Base-by-base conservation (phyloP, 2,797 vertebrate species). In the Hozukius guyotensis region DNA sequence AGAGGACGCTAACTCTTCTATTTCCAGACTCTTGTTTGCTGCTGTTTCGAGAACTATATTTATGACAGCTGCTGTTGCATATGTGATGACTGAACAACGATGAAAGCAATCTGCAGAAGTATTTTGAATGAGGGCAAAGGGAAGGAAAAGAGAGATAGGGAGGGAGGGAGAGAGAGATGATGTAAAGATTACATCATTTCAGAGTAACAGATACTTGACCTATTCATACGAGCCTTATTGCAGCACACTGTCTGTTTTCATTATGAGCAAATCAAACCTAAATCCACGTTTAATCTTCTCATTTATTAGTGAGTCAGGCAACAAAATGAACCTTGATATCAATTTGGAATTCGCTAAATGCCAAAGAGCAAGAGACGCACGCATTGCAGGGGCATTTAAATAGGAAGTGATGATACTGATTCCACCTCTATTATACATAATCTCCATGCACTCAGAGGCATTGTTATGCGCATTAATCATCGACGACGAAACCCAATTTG, bases 41-140 rank as follows among this genome's bases (percentile, higher is more conserved):
- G 18, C 32, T 89, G 38, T 7, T 46, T 46, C 59, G 53, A 76
- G 67, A 70, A 25, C 20, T 82, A 77, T 18, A 5, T 76, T 88
- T 84, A 71, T 84, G 78, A 88, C 83, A 88, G 78, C 81, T 81
- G 74, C 38, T 18, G 72, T 81, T 80, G 62, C 76, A 22, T 85
- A 89, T 83, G 36, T 87, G 84, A 92, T 86, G 88, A 89, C 80
- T 78, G 38, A 76, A 84, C 34, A 8, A 75, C 77, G 75, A 80
- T 31, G 25, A 66, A 63, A 53, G 75, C 59, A 86, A 83, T 84
- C 46, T 88, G 89, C 89, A 75, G 79, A 10, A 82, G 55, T 16
- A 11, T 20, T 61, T 64, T 46, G 34, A 76, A 74, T 20, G 49
- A 77, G 59, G 36, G n/a, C 32, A 52, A 72, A 70, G 34, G 22